Evolutionary conservation across 1,140 invertebrate genomes (phyloP).

Genomic region (Bombus affinis): DNA sequence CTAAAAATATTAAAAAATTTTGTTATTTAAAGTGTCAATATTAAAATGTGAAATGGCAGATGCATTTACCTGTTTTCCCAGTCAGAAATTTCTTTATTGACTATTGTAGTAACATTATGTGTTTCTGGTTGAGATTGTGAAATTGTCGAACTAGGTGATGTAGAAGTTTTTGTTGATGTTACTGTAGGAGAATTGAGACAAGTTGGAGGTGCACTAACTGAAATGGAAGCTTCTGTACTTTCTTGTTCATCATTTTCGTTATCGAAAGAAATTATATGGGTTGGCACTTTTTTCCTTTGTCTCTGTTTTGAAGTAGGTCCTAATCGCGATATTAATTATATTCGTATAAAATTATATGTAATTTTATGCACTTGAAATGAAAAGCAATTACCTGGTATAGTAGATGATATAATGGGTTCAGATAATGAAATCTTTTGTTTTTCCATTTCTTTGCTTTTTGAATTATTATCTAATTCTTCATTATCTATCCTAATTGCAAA

Average conservation of each 20-base stretch:
- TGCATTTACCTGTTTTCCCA: constrained; percentile 70
- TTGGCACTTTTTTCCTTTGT: constrained; percentile 84
- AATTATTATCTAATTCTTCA: constrained; percentile 88
- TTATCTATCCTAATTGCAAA: constrained; percentile 96
- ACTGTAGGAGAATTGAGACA: constrained; percentile 85
- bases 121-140: constrained; percentile 64
- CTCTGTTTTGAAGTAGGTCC: constrained; percentile 82
- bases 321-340: constrained; percentile 46
- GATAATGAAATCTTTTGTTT: constrained; percentile 75
- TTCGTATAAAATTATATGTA: background rate
- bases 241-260: constrained; percentile 81
- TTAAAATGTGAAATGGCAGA: background rate
- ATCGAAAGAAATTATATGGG: constrained; percentile 87
- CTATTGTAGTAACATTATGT: constrained; percentile 20
- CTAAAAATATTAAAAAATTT: constrained; percentile 56
- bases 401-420: constrained; percentile 83
- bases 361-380: background rate
- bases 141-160: constrained; percentile 63
- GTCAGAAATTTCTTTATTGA: constrained; percentile 60
- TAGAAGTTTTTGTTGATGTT: constrained; percentile 70
- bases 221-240: constrained; percentile 65
- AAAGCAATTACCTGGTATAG: constrained; percentile 68
- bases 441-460: constrained; percentile 75
- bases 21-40: background rate
- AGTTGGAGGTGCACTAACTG: constrained; percentile 85